These are phyloP conservation scores for Coelinius sp. DNA, from an alignment of 2,888 invertebrate genomes.

Conservation along the genomic window DNA sequence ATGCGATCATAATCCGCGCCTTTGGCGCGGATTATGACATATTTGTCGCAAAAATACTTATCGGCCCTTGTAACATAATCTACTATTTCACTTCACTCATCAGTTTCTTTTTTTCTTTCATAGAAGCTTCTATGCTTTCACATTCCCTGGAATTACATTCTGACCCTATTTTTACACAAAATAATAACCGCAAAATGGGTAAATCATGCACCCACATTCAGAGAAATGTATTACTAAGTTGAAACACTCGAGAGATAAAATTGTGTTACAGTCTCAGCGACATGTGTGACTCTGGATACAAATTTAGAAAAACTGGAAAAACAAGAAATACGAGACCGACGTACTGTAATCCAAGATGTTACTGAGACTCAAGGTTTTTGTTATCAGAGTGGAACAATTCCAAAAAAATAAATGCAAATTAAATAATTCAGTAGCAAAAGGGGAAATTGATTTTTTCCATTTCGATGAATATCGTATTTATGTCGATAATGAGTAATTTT, in stretches of 20 bases:
- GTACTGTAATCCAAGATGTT: conserved; percentile 1
- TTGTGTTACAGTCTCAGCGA: background rate
- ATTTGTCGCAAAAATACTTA: too few relatives aligned
- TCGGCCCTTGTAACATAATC: too few relatives aligned
- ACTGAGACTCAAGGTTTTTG: background rate
- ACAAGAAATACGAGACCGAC: conserved; percentile 5
- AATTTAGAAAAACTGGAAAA: background rate
- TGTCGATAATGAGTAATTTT: too few relatives aligned
- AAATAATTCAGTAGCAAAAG: too few relatives aligned
- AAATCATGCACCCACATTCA: background rate
- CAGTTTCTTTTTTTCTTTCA: background rate
- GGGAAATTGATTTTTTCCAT: background rate
- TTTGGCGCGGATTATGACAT: too few relatives aligned
- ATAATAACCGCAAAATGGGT: background rate
- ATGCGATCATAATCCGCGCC: too few relatives aligned
- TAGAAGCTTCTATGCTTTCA: background rate
- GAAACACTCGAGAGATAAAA: background rate
- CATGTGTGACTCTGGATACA: background rate
- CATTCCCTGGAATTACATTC: background rate
- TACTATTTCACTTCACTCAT: background rate
- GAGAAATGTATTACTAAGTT: background rate
- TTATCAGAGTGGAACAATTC: background rate
- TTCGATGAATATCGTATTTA: too few relatives aligned
- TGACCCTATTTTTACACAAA: background rate
- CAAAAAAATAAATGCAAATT: background rate